phyloP scores from a whole-genome alignment of 2,797 vertebrate genomes.

The Pipistrellus pipistrellus region DNA sequence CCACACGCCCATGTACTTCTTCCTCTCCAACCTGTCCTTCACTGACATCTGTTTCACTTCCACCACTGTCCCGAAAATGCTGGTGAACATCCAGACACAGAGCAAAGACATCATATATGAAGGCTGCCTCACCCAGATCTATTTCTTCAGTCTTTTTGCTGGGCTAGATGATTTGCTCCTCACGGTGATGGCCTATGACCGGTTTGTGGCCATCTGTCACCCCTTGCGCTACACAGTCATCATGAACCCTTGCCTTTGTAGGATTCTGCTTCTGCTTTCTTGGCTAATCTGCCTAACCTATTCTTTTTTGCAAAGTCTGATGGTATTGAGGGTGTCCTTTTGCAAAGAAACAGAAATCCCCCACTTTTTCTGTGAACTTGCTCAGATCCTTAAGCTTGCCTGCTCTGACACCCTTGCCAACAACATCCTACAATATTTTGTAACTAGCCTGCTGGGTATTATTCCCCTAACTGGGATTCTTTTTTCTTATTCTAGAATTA shows the following conservation, averaged over 20 bases:
- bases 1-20: conserved; percentile 71
- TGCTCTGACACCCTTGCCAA: conserved; percentile 62
- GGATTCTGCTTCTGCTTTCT: conserved; percentile 53
- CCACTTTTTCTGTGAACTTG: conserved; percentile 75
- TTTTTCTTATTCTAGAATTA: conserved; percentile 70
- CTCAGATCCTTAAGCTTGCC: conserved; percentile 65
- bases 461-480: conserved; percentile 65
- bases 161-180: conserved; percentile 67
- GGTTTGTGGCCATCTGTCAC: conserved; percentile 68
- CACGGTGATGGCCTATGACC: conserved; percentile 64
- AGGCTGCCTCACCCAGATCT: conserved; percentile 67
- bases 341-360: conserved; percentile 63
- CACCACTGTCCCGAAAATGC: conserved; percentile 67
- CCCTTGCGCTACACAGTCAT: conserved; percentile 44
- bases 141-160: conserved; percentile 71
- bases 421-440: conserved; percentile 26
- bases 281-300: conserved; percentile 64
- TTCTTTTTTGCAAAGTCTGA: conserved; percentile 61
- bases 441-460: conserved; percentile 63
- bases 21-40: conserved; percentile 62
- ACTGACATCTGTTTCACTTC: conserved; percentile 59
- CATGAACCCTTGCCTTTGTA: conserved; percentile 60
- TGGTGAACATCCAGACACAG: conserved; percentile 37
- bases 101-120: conserved; percentile 37
- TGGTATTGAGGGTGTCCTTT: conserved; percentile 67